Evolutionary conservation across 2,113 vertebrate genomes (phyloP), one percentile per base, ranked within the genome.

Genomic region (Agelaius phoeniceus): DNA sequence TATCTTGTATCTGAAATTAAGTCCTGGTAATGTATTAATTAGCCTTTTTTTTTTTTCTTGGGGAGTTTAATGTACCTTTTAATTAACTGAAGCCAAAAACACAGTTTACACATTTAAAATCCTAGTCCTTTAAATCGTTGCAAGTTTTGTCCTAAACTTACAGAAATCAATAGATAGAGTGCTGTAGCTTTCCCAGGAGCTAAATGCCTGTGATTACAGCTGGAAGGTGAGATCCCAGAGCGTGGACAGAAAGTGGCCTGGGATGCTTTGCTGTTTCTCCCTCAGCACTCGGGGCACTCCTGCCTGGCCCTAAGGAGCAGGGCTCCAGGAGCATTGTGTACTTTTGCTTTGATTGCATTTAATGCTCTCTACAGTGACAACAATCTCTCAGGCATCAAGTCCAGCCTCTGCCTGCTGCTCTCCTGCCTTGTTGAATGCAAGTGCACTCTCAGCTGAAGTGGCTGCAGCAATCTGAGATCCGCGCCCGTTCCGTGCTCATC

Each of bases 51-150:
- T 23, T 28, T 39, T 43, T 16, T 39, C 13, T 67, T 37, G 37
- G 37, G 23, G 2, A 18, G 10, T 52, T 79, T 74, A 75, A 27
- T 28, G 11, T 84, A 31, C 15, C 26, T 43, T 82, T 95, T 91
- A 89, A 92, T 97, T 91, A 95, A 75, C 62, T 31, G 16, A 84
- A 89, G 39, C 35, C 77, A 84, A 61, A 57, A 75, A 79, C 5
- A 5, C 67, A 49, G 19, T 49, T 87, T 43, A 65, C 54, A 61
- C 59, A 55, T 94, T 78, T 61, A 61, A 62, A 88, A 72, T 33
- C 74, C 22, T 12, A 89, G 72, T 94, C 54, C 54, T 91, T 92
- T 82, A 94, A 89, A 84, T 68, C 37, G 35, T 26, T 61, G 44
- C 23, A n/a, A 57, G 12, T 68, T 92, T 72, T 6, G 2, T 49